Evolutionary conservation across 2,113 vertebrate species (phyloP).

Genomic region (Loxodonta africana): DNA sequence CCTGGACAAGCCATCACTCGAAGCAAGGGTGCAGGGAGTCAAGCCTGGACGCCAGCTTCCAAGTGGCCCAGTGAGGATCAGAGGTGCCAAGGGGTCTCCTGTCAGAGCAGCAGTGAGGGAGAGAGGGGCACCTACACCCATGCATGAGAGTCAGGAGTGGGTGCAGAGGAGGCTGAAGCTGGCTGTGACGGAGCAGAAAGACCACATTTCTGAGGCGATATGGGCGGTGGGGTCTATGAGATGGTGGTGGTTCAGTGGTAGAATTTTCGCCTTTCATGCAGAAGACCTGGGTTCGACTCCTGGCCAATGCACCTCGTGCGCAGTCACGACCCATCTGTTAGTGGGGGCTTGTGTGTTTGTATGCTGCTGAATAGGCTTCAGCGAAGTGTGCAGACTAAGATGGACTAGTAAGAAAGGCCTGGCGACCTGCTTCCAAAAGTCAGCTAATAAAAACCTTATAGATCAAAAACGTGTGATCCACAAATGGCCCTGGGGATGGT

Average conservation of each 20-base stretch:
- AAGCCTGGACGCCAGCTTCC: neutral
- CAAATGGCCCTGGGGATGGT: too few relatives aligned
- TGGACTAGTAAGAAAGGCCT: neutral
- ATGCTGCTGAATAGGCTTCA: too few relatives aligned
- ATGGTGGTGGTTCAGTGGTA: too few relatives aligned
- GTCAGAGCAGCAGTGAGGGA: neutral
- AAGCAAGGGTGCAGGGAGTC: neutral
- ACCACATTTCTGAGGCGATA: neutral
- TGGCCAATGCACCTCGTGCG: too few relatives aligned
- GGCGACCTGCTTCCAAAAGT: neutral
- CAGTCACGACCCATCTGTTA: neutral
- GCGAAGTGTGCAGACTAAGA: neutral
- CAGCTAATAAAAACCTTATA: neutral
- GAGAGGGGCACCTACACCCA: neutral
- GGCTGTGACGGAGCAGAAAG: neutral
- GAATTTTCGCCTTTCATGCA: too few relatives aligned
- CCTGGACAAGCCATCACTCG: neutral
- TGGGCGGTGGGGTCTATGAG: neutral
- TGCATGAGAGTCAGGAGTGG: neutral
- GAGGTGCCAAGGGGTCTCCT: too few relatives aligned
- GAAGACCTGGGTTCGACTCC: too few relatives aligned
- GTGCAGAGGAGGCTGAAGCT: neutral
- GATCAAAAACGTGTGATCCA: neutral
- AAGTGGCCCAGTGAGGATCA: neutral
- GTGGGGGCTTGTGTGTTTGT: too few relatives aligned